These are phyloP conservation scores for Cyclophora punctaria DNA, from an alignment of 2,888 invertebrate genomes.

Conservation along the genomic window DNA sequence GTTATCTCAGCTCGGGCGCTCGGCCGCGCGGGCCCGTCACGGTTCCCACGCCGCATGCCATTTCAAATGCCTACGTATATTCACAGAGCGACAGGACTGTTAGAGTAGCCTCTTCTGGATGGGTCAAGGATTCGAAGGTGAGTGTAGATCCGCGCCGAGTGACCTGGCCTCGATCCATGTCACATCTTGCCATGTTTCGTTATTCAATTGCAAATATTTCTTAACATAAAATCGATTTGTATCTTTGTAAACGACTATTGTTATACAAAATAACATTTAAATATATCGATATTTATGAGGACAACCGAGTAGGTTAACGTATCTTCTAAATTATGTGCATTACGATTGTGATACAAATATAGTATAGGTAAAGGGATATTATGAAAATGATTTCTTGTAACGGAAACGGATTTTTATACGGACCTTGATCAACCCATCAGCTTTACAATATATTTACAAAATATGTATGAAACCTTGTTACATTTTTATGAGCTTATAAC, in stretches of 20 bases:
- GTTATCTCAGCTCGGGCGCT: slow-evolving; percentile 51
- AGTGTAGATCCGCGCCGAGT: slow-evolving; percentile 62
- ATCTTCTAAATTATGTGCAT: too few species aligned
- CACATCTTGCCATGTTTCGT: slow-evolving; percentile 53
- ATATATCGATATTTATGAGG: too few species aligned
- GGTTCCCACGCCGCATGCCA: slow-evolving; percentile 71
- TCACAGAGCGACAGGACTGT: slow-evolving; percentile 68
- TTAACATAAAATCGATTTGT: slow-evolving; percentile 15
- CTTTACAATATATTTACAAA: slow-evolving; percentile 15
- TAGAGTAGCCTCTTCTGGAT: slow-evolving; percentile 72
- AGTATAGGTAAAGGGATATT: too few species aligned
- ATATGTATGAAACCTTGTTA: slow-evolving; percentile 23
- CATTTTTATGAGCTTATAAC: slow-evolving; percentile 23
- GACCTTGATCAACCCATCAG: slow-evolving; percentile 11
- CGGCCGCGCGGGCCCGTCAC: slow-evolving; percentile 34
- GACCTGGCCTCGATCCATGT: slow-evolving; percentile 64
- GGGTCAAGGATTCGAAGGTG: slow-evolving; percentile 71
- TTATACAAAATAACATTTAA: too few species aligned
- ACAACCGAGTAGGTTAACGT: too few species aligned
- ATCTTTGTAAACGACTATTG: slow-evolving; percentile 10
- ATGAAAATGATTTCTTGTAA: background rate
- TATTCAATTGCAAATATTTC: slow-evolving; percentile 38
- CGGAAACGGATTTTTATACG: background rate
- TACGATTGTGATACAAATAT: too few species aligned
- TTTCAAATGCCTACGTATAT: slow-evolving; percentile 68